phyloP scores from a whole-genome alignment of 1,140 invertebrate species.

The Laupala kohalensis region DNA sequence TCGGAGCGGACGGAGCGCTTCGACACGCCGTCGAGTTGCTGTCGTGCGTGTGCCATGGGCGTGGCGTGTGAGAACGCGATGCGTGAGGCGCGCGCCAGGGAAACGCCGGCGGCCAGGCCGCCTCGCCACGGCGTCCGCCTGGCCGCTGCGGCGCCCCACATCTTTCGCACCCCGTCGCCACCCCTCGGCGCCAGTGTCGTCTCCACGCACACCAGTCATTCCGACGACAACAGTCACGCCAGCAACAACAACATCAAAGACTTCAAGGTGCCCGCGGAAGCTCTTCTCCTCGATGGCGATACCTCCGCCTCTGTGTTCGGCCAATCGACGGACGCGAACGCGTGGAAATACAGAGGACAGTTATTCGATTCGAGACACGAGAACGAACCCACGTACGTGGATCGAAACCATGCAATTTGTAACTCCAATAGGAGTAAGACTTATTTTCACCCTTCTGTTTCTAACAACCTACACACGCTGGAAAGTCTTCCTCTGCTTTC shows the following conservation, averaged over 20 bases:
- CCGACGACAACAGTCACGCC: conserved; percentile 5
- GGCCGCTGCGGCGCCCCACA: neutral
- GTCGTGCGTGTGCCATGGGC: neutral
- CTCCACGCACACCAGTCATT: neutral
- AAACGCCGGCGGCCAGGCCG: neutral
- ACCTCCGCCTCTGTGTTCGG: neutral
- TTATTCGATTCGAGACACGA: conserved; percentile 14
- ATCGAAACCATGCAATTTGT: conserved; percentile 25
- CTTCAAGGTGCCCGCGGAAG: neutral
- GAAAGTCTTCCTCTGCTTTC: conserved; percentile 39
- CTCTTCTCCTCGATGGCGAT: no score
- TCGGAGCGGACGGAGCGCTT: neutral
- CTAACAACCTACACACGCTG: neutral
- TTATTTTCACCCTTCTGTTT: conserved; percentile 21
- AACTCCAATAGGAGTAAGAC: neutral
- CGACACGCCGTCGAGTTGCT: neutral
- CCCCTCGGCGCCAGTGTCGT: neutral
- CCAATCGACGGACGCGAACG: conserved; percentile 20
- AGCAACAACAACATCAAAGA: conserved; percentile 8
- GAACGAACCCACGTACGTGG: conserved; percentile 14
- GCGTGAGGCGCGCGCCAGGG: neutral
- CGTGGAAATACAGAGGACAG: conserved; percentile 31
- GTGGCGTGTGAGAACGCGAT: neutral
- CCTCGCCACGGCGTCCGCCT: no score
- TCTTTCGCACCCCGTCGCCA: no score